These are phyloP conservation scores for Orestias chungarensis DNA, from an alignment of 2,797 vertebrate genomes.

Conservation along the genomic window DNA sequence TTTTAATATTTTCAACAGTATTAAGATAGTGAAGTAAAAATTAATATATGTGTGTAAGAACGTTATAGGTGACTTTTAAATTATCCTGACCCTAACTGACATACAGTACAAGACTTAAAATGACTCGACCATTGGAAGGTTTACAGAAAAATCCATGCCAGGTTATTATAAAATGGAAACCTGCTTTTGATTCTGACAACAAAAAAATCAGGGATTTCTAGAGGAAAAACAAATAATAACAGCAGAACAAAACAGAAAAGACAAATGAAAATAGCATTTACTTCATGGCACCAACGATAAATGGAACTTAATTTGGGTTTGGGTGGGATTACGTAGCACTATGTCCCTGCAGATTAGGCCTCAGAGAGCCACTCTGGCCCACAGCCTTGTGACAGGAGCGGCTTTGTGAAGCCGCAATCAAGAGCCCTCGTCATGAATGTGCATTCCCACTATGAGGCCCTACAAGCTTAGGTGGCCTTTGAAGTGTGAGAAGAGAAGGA, in stretches of 20 bases:
- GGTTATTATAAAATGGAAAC: background rate
- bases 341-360: conserved; percentile 63
- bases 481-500: conserved; percentile 68
- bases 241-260: background rate
- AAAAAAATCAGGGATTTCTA: background rate
- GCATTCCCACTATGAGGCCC: conserved; percentile 61
- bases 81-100: background rate
- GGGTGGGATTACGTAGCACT: conserved; percentile 53
- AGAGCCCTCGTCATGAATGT: conserved; percentile 69
- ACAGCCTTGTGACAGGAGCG: conserved; percentile 66
- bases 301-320: conserved; percentile 47
- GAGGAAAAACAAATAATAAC: background rate
- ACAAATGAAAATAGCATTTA: conserved; percentile 23
- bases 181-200: background rate
- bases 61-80: background rate
- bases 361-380: conserved; percentile 63
- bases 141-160: background rate
- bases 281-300: conserved; percentile 43
- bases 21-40: background rate
- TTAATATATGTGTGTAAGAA: background rate
- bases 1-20: background rate
- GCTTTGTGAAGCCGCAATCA: conserved; percentile 68
- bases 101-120: background rate
- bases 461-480: conserved; percentile 70
- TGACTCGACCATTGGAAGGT: background rate